Evolutionary conservation across 2,888 invertebrate genomes (phyloP).

Genomic region (Ypsolopha sequella): DNA sequence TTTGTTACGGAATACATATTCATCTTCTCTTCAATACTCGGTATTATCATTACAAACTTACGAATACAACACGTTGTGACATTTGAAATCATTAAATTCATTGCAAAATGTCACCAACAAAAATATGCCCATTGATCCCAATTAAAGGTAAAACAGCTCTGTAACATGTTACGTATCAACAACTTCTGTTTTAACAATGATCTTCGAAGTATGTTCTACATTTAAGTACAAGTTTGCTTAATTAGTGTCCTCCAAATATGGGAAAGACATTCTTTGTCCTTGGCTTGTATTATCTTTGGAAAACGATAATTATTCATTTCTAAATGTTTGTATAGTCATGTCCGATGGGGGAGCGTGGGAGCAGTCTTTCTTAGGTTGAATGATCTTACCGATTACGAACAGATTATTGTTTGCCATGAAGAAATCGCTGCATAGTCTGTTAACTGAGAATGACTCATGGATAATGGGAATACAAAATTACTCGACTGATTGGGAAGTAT

Average conservation of each 20-base stretch:
- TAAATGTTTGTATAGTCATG: conserved; percentile 15
- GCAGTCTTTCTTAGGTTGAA: conserved; percentile 48
- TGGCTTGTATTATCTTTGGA: not conserved
- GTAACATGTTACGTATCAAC: too few relatives aligned
- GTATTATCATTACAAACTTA: too few relatives aligned
- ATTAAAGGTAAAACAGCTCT: too few relatives aligned
- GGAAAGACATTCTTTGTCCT: not conserved
- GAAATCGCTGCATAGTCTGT: not conserved
- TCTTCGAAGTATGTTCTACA: not conserved
- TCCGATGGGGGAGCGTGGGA: conserved; percentile 43
- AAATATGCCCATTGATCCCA: too few relatives aligned
- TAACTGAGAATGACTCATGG: not conserved
- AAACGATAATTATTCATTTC: conserved; percentile 1
- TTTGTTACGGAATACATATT: too few relatives aligned
- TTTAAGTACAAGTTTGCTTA: not conserved
- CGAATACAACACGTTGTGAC: too few relatives aligned
- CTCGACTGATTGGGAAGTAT: not conserved
- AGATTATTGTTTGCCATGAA: conserved; percentile 30
- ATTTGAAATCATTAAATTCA: too few relatives aligned
- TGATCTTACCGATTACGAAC: conserved; percentile 58
- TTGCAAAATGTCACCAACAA: too few relatives aligned
- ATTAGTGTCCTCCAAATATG: not conserved
- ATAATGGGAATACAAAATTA: not conserved
- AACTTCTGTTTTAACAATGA: too few relatives aligned
- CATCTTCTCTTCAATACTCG: too few relatives aligned